Evolutionary conservation across 2,113 vertebrate genomes (phyloP).

Genomic region (Psilopogon haemacephalus): DNA sequence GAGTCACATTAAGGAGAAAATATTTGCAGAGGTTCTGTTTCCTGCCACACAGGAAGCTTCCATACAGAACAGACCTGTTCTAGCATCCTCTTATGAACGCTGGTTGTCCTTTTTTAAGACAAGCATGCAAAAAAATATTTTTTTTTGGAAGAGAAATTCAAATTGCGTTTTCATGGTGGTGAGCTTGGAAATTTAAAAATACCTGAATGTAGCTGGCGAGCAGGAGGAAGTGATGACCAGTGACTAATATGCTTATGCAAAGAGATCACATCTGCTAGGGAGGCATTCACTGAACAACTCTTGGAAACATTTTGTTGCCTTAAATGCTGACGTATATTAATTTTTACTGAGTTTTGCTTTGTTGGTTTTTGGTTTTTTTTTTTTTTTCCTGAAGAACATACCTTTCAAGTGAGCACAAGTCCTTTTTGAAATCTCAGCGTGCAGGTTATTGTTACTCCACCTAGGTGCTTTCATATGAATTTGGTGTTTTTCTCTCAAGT

Average conservation of each 20-base stretch:
- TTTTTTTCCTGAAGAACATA: neutral
- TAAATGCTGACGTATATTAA: neutral
- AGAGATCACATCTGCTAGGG: neutral
- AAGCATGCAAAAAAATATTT: neutral
- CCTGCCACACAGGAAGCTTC: constrained; percentile 33
- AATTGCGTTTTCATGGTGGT: neutral
- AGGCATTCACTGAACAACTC: neutral
- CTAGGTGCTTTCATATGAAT: neutral
- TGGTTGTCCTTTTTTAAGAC: neutral
- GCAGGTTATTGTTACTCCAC: neutral
- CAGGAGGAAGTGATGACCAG: neutral
- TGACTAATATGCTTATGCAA: neutral
- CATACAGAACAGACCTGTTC: neutral
- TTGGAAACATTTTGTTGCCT: neutral
- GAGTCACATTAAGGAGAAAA: neutral
- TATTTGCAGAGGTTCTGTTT: constrained; percentile 17
- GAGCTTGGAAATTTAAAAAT: neutral
- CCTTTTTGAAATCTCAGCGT: neutral
- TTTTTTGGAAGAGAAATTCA: neutral
- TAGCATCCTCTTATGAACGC: neutral
- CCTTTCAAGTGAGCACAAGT: neutral
- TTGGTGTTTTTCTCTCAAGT: neutral
- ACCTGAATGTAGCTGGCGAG: neutral
- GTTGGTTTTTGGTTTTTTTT: too few species aligned
- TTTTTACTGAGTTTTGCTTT: neutral